Evolutionary conservation across 1,140 invertebrate genomes (phyloP).

Genomic region (Oryctes rhinoceros): DNA sequence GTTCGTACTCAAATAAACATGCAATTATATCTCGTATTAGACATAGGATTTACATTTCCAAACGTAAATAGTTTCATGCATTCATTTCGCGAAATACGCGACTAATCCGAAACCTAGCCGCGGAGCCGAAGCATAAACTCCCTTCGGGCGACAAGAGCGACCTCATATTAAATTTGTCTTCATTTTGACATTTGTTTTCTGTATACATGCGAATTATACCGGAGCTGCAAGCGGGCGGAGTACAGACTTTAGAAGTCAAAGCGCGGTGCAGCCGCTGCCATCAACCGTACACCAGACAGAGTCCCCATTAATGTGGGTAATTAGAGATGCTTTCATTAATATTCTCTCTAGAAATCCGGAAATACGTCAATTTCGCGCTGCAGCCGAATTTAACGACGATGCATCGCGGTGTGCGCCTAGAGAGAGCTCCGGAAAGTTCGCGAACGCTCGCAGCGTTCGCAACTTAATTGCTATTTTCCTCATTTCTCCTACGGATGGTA

Average conservation of each 20-base stretch:
- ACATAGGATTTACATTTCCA: not conserved
- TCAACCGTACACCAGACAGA: slow-evolving; percentile 31
- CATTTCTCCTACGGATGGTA: not conserved
- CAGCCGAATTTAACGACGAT: slow-evolving; percentile 31
- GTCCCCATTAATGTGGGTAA: slow-evolving; percentile 41
- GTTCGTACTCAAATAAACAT: too few relatives aligned
- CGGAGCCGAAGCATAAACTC: not conserved
- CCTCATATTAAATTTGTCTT: slow-evolving; percentile 41
- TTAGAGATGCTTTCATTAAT: slow-evolving; percentile 46
- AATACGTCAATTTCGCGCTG: slow-evolving; percentile 27
- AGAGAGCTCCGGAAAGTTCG: slow-evolving; percentile 1
- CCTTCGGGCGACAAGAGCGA: slow-evolving; percentile 30
- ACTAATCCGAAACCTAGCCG: slow-evolving; percentile 15
- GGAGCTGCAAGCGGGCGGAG: not conserved
- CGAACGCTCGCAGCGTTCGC: not conserved
- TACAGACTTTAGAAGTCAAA: not conserved
- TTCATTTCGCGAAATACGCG: slow-evolving; percentile 19
- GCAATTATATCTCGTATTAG: not conserved
- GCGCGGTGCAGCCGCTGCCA: slow-evolving; percentile 27
- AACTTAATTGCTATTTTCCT: slow-evolving; percentile 18
- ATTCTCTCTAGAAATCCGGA: slow-evolving; percentile 28
- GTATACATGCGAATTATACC: not conserved
- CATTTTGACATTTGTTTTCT: slow-evolving; percentile 46
- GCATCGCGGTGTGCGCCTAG: not conserved
- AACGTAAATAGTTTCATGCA: not conserved